These are phyloP conservation scores for Typhlichthys subterraneus DNA, from an alignment of 2,797 vertebrate species.

Conservation along the genomic window DNA sequence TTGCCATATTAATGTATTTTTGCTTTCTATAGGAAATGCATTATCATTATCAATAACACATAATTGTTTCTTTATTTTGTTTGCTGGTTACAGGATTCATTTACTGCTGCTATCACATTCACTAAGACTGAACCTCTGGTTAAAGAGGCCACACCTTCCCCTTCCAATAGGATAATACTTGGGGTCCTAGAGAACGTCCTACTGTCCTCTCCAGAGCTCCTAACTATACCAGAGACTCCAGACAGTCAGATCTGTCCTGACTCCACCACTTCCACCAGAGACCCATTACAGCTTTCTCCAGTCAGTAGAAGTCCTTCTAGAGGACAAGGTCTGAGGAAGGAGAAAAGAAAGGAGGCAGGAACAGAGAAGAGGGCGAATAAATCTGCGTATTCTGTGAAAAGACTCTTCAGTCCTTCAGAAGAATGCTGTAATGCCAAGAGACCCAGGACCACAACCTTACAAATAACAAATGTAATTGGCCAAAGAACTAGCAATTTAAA, in stretches of 20 bases:
- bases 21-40: background rate
- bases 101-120: background rate
- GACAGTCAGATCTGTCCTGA: slow-evolving; percentile 58
- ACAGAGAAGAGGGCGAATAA: slow-evolving; percentile 10
- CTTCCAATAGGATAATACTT: slow-evolving; percentile 48
- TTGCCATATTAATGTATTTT: background rate
- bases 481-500: slow-evolving; percentile 12
- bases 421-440: slow-evolving; percentile 62
- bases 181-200: slow-evolving; percentile 57
- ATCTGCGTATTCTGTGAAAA: slow-evolving; percentile 59
- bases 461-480: slow-evolving; percentile 3
- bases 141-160: slow-evolving; percentile 36
- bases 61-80: slow-evolving; percentile 1
- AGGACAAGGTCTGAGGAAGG: slow-evolving; percentile 27
- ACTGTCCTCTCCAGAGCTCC: slow-evolving; percentile 52
- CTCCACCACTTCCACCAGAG: background rate
- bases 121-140: slow-evolving; percentile 25
- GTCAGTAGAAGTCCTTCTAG: slow-evolving; percentile 63
- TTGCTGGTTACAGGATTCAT: slow-evolving; percentile 41
- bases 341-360: slow-evolving; percentile 10
- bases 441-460: slow-evolving; percentile 33
- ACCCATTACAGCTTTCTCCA: slow-evolving; percentile 48
- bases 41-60: background rate
- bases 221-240: slow-evolving; percentile 69
- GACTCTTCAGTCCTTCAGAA: slow-evolving; percentile 63